These are phyloP conservation scores for Invenusta paracnida DNA, from an alignment of 2,888 invertebrate genomes.

Conservation along the genomic window DNA sequence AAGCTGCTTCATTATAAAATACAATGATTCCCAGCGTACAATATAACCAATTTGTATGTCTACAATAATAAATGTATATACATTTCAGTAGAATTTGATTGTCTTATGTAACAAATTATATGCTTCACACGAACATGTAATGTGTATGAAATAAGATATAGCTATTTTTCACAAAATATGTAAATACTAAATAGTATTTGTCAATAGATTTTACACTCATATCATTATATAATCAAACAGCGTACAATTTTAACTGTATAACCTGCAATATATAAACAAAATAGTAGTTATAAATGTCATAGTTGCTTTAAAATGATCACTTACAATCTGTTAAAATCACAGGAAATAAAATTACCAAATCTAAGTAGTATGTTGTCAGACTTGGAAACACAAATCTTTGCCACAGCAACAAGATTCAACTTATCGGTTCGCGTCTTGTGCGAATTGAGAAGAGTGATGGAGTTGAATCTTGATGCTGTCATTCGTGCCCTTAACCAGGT, in stretches of 20 bases:
- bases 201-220: not conserved
- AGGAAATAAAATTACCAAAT: not conserved
- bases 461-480: not conserved
- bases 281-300: not conserved
- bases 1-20: not conserved
- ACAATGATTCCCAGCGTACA: not conserved
- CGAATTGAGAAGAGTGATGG: not conserved
- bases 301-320: not conserved
- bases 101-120: not conserved
- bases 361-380: not conserved
- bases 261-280: no score
- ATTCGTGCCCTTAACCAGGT: not conserved
- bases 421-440: not conserved
- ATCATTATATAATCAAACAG: not conserved
- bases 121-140: not conserved
- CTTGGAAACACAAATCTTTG: not conserved
- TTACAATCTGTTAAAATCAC: not conserved
- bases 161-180: not conserved
- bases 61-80: not conserved
- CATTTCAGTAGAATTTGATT: not conserved
- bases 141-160: not conserved
- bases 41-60: not conserved
- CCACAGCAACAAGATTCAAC: not conserved
- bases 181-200: not conserved
- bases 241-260: no score